A percentile compares a stretch with the other conserved stretches of the same genome.
These are phyloP conservation scores for Plumapathes pennacea DNA, from an alignment of 92 coral and sea anemone species.

Conservation along the genomic window DNA sequence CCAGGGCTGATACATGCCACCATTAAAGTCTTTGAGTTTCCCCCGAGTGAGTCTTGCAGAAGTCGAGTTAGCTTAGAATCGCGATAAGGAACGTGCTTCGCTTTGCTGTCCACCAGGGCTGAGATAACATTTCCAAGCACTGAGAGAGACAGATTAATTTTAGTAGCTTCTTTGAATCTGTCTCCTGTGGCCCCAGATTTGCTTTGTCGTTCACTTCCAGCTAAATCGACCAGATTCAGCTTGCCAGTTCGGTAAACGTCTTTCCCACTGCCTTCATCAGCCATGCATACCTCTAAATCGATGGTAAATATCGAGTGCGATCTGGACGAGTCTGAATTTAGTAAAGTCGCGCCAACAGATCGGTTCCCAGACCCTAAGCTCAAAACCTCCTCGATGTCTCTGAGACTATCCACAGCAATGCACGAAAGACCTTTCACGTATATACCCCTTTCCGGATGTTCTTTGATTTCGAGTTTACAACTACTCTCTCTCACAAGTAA, in stretches of 20 bases:
- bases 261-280: conserved; percentile 29
- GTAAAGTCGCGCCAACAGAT: conserved; percentile 74
- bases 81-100: conserved; percentile 77
- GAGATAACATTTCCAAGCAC: conserved; percentile 88
- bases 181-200: conserved; percentile 87
- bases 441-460: conserved; percentile 84
- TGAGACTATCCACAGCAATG: conserved; percentile 72
- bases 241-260: conserved; percentile 72
- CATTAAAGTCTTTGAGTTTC: conserved; percentile 79
- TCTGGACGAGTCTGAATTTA: conserved; percentile 79
- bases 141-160: conserved; percentile 75
- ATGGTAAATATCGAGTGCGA: conserved; percentile 80
- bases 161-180: conserved; percentile 81
- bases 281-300: conserved; percentile 64
- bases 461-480: conserved; percentile 71
- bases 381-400: conserved; percentile 69
- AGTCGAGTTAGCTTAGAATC: conserved; percentile 88
- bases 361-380: conserved; percentile 70
- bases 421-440: conserved; percentile 82
- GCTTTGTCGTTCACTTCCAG: conserved; percentile 89
- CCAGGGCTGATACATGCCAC: conserved; percentile 87
- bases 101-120: conserved; percentile 74
- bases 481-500: conserved; percentile 61
- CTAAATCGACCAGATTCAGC: conserved; percentile 79
- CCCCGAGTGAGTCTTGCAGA: conserved; percentile 82